Percentiles rank a stretch among this genome's conserved stretches.
phyloP scores from a whole-genome alignment of 2,797 vertebrate genomes.

The Tauraco hartlaubi region DNA sequence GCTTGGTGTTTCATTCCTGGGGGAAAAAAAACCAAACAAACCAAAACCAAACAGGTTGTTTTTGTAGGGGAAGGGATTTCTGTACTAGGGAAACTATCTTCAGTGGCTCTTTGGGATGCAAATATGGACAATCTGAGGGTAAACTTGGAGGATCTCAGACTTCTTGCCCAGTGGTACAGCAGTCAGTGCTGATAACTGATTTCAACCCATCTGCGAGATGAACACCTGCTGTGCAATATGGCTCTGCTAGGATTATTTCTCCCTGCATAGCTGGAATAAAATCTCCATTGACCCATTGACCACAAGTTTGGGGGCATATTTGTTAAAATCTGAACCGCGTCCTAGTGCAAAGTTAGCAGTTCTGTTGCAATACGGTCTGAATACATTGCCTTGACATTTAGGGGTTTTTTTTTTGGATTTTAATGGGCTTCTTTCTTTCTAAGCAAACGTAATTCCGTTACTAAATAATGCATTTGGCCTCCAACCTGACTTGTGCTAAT shows the following conservation, averaged over 20 bases:
- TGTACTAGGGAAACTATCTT: neutral
- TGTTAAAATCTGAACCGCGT: neutral
- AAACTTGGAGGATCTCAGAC: neutral
- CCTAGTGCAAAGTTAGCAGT: neutral
- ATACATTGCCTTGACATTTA: neutral
- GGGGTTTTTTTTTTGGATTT: neutral
- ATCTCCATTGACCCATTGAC: neutral
- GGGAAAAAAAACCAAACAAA: too few species aligned
- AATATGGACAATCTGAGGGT: neutral
- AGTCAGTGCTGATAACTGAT: slow-evolving; percentile 48
- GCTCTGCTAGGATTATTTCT: neutral
- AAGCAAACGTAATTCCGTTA: slow-evolving; percentile 40
- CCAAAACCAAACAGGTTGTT: neutral
- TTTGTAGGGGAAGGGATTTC: neutral
- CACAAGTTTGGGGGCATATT: neutral
- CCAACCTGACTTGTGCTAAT: slow-evolving; percentile 44
- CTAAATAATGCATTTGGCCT: slow-evolving; percentile 65
- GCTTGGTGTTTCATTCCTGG: neutral
- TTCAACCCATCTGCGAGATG: slow-evolving; percentile 32
- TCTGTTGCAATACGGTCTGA: neutral
- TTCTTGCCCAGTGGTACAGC: neutral
- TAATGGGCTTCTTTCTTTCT: slow-evolving; percentile 40
- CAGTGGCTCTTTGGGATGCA: neutral
- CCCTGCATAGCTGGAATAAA: neutral
- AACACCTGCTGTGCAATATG: slow-evolving; percentile 45